These are phyloP conservation scores for Tonatia bakeri DNA, from an alignment of 2,113 vertebrate genomes.

Conservation along the genomic window DNA sequence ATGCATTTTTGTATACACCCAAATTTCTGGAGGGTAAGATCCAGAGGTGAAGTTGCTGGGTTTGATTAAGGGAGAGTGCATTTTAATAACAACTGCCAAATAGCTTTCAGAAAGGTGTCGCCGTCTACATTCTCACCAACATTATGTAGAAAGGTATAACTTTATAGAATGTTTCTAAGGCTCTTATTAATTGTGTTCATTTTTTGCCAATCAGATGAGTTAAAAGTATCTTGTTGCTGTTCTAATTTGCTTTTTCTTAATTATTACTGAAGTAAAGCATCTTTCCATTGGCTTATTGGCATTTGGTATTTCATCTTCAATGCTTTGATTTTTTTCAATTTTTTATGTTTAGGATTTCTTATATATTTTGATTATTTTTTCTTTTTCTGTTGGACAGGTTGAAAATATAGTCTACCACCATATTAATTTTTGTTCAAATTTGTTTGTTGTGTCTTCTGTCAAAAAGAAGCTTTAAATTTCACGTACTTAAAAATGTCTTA, in stretches of 20 bases:
- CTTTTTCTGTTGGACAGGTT: neutral
- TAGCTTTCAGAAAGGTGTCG: neutral
- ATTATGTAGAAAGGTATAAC: neutral
- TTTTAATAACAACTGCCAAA: neutral
- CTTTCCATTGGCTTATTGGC: neutral
- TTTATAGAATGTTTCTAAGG: neutral
- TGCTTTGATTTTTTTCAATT: neutral
- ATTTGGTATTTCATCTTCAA: neutral
- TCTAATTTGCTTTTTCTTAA: neutral
- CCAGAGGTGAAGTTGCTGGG: neutral
- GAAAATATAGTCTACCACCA: neutral
- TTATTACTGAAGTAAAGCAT: neutral
- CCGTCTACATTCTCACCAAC: neutral
- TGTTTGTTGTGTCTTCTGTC: neutral
- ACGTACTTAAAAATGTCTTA: neutral
- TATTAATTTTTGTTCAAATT: slow-evolving; percentile 1
- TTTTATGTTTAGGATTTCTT: neutral
- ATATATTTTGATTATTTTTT: neutral
- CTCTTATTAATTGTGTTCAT: neutral
- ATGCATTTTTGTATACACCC: neutral
- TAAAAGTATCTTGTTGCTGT: neutral
- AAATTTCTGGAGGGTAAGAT: neutral
- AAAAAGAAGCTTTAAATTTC: slow-evolving; percentile 4
- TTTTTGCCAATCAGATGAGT: neutral
- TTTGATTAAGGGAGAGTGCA: neutral